These are phyloP conservation scores for Pelosia muscerda DNA, from an alignment of 2,888 invertebrate genomes.

Conservation along the genomic window DNA sequence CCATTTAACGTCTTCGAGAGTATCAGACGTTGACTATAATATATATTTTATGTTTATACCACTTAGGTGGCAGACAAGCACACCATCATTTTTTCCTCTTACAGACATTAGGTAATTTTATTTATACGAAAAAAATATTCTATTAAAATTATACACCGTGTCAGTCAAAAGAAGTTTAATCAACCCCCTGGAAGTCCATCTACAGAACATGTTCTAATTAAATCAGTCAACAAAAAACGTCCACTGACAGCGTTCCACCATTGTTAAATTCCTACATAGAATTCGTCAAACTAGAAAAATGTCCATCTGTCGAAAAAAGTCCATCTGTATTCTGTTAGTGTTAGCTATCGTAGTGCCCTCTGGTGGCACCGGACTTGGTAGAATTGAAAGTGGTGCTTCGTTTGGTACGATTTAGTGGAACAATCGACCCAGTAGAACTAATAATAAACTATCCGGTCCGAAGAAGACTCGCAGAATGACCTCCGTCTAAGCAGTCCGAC, in stretches of 20 bases:
- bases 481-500: too few species aligned
- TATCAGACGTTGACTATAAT: too few species aligned
- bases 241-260: conserved; percentile 16
- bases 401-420: conserved; percentile 26
- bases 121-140: too few species aligned
- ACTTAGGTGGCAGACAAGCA: too few species aligned
- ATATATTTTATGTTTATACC: too few species aligned
- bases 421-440: neutral
- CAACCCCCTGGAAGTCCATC: conserved; percentile 9
- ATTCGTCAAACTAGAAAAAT: conserved; percentile 50
- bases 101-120: too few species aligned
- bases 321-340: conserved; percentile 50
- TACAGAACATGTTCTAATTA: conserved; percentile 9
- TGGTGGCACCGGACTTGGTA: conserved; percentile 48
- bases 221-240: conserved; percentile 13
- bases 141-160: too few species aligned
- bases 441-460: too few species aligned
- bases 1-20: too few species aligned
- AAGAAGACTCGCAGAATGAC: too few species aligned
- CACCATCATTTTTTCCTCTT: too few species aligned
- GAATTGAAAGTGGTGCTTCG: conserved; percentile 47
- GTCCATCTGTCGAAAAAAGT: conserved; percentile 43
- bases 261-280: conserved; percentile 28
- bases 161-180: too few species aligned
- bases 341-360: conserved; percentile 37